Evolutionary conservation across 2,797 vertebrate genomes (phyloP), one percentile per base, ranked within the genome.

Genomic region (Pogoniulus pusillus): DNA sequence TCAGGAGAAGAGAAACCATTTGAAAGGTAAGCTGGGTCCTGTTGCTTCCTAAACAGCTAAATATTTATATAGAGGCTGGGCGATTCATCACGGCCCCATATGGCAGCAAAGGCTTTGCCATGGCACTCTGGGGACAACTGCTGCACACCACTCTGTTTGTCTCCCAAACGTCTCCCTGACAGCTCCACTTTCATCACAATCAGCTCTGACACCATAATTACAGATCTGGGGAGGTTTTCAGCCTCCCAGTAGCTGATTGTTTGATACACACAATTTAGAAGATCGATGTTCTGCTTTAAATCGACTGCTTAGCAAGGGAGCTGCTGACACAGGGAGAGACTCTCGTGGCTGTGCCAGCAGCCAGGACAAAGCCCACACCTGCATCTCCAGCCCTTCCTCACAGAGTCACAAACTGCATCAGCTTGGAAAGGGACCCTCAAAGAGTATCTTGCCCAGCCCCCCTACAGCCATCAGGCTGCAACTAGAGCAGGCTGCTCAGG

Each of bases 131-230:
- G 95, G 96, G 84, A 89, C 83, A 90, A 92, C 73, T 55, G 77
- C 92, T 72, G 87, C 72, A 87, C 15, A 89, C 90, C 55, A 86
- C 93, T 54, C 73, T 87, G 93, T 94, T 95, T 96, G 96, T 96
- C 96, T 96, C 94, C 80, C 70, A 74, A 96, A 95, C 37, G 94
- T 91, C 95, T 96, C 80, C 91, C 94, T 97, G 96, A 96, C 97
- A 96, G 94, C 91, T 96, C 66, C 94, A 63, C 96, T 97, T 97
- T 80, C 94, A 96, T 96, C 95, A 96, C 96, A 96, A 97, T 97
- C 96, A 97, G 91, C 91, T 65, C 87, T 94, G 95, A 96, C 96
- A 96, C 95, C 91, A 90, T 96, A 96, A 97, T 97, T 97, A 97
- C 97, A 96, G 94, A 96, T 96, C 83, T 91, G 87, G 93, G 93